Percentiles rank a stretch among this genome's conserved stretches.
phyloP scores from a whole-genome alignment of 2,113 vertebrate species.

The Martes martes region DNA sequence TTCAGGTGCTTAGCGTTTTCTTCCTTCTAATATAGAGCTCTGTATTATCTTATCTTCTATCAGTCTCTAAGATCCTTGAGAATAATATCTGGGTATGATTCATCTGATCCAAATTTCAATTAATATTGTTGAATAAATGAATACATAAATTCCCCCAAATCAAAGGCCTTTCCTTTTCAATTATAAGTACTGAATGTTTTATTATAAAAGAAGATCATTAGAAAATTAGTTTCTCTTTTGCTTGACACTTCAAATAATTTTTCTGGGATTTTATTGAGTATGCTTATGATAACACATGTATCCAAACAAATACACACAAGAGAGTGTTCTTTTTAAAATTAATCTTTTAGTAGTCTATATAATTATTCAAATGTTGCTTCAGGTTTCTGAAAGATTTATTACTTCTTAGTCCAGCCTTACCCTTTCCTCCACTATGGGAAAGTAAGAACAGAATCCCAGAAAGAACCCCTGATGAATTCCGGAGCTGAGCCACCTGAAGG shows the following conservation, averaged over 20 bases:
- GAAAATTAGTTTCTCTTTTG: slow-evolving; percentile 46
- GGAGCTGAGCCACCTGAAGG: not conserved
- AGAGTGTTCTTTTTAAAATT: not conserved
- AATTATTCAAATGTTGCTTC: slow-evolving; percentile 11
- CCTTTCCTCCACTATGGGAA: not conserved
- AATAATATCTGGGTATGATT: slow-evolving; percentile 5
- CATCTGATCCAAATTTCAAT: slow-evolving; percentile 35
- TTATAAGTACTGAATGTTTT: slow-evolving; percentile 40
- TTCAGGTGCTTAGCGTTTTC: not conserved
- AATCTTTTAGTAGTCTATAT: not conserved
- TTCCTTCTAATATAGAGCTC: not conserved
- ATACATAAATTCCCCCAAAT: slow-evolving; percentile 8
- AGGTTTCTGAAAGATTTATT: not conserved
- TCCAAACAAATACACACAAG: slow-evolving; percentile 24
- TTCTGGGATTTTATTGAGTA: slow-evolving; percentile 21
- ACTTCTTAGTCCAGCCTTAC: not conserved
- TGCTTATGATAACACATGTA: slow-evolving; percentile 4
- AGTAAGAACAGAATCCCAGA: not conserved
- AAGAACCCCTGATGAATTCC: not conserved
- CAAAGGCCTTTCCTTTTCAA: slow-evolving; percentile 36
- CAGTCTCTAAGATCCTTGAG: not conserved
- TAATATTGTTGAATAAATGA: slow-evolving; percentile 42
- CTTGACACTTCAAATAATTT: slow-evolving; percentile 39
- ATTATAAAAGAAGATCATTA: slow-evolving; percentile 34
- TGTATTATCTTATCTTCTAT: not conserved